Base-by-base conservation (phyloP, 2,113 vertebrate genomes). In the Monarcha castaneiventris region DNA sequence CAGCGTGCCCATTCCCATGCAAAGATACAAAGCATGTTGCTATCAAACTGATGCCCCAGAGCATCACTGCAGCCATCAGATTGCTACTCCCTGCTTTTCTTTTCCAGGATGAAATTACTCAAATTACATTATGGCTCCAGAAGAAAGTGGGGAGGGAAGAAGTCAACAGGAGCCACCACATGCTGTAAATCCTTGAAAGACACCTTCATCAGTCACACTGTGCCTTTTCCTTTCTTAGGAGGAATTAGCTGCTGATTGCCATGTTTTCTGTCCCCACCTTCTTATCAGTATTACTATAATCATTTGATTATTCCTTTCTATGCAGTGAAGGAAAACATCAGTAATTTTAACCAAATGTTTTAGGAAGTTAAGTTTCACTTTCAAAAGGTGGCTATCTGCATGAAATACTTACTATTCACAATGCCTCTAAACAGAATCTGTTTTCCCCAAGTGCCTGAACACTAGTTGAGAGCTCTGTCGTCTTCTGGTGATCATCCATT, bases 231-330 rank as follows among this genome's bases (percentile, higher is more conserved):
- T 79, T 46, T n/a, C 91, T 82, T n/a, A 51, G 84, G 74, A 93
- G 77, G 78, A 93, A 23, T n/a, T 25, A 49, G 63, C 43, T 68
- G 49, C 77, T 2, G 11, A 64, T 69, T 84, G 33, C 55, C 55
- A 35, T 30, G 48, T 61, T 80, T 83, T 41, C 87, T 46, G 41
- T 55, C 75, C 84, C 64, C 55, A 89, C 58, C 68, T 90, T 64
- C 76, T 95, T 71, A 81, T 54, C 67, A 87, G 82, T 75, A 94
- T 94, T 96, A 81, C 63, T 94, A 9, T 90, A 94, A 97, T 96
- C 1, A 1, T 90, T 89, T 93, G 75, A 96, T 95, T 97, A 92
- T 87, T 86, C 80, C 68, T 68, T 89, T 91, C 82, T n/a, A 35
- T 68, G n/a, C 20, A 63, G n/a, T 49, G 83, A 76, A 93, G 49